These are phyloP conservation scores for Polyergus mexicanus DNA, from an alignment of 1,140 invertebrate species.

Conservation along the genomic window DNA sequence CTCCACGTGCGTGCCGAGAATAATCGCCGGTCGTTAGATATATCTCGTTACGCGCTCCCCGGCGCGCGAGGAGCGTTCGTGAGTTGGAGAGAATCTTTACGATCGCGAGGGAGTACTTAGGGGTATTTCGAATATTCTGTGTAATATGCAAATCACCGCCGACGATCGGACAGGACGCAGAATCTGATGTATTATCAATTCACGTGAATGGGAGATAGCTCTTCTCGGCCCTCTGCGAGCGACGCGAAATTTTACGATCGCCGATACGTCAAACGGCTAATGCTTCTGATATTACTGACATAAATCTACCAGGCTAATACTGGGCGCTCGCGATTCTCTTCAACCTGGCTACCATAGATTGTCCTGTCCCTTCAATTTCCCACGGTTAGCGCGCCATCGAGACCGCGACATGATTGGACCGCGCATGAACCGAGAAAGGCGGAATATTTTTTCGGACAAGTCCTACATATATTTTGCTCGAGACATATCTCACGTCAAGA, in stretches of 20 bases:
- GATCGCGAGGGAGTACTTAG: constrained; percentile 28
- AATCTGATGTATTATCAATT: constrained; percentile 72
- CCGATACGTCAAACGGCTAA: constrained; percentile 78
- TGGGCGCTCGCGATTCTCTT: constrained; percentile 54
- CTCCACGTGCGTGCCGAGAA: constrained; percentile 53
- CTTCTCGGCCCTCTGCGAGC: constrained; percentile 28
- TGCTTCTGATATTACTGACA: constrained; percentile 79
- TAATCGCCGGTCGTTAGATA: constrained; percentile 55
- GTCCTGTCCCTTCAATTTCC: constrained; percentile 33
- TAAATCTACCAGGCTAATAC: constrained; percentile 78
- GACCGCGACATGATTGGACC: constrained; percentile 7
- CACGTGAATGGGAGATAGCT: constrained; percentile 74
- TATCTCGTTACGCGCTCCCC: constrained; percentile 41
- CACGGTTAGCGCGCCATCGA: constrained; percentile 33
- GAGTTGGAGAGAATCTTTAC: constrained; percentile 7
- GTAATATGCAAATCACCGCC: constrained; percentile 31
- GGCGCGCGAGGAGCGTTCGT: constrained; percentile 5
- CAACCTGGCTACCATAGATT: constrained; percentile 59
- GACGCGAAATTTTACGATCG: constrained; percentile 77
- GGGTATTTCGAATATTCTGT: not conserved
- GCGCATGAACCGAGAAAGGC: not conserved
- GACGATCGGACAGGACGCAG: not conserved
- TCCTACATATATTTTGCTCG: not conserved
- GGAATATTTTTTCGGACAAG: constrained; percentile 26
- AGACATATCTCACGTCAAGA: constrained; percentile 7